Evolutionary conservation across 2,113 vertebrate genomes (phyloP), one percentile per base, ranked within the genome.

Genomic region (Anser cygnoides): DNA sequence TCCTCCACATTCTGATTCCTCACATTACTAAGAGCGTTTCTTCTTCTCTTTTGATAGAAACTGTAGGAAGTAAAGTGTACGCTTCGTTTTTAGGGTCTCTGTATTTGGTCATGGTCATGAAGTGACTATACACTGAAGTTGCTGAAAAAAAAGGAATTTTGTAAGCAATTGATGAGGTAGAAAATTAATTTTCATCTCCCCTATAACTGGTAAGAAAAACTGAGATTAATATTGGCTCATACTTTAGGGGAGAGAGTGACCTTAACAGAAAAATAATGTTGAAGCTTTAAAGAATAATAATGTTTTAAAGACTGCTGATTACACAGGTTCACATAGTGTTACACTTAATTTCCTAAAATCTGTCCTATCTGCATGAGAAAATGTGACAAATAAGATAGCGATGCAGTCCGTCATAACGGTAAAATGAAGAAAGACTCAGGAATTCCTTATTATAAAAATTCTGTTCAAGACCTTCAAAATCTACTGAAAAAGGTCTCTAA

Each of bases 1-100:
- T 41, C 16, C 28, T 57, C 85, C 79, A 68, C 49, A 33, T 67
- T 87, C 86, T 83, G 58, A 77, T 80, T 94, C 57, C 91, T 88
- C 28, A 55, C 9, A 62, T 90, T 74, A 19, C 29, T 44, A 37
- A 52, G n/a, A n/a, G 5, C 52, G 84, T 52, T 89, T 85, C 25
- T 50, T 78, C 23, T 85, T 74, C 54, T 77, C 6, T 66, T 92
- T 75, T 57, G 17, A 15, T 54, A 75, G 49, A 73, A 72, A 70
- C 33, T 75, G 49, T 92, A 74, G 46, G 73, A 79, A 92, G 55
- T 73, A 76, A 83, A 93, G 5, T 76, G 1, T 35, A 14, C 50
- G 26, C 35, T 81, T 52, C 37, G 18, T 75, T 80, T 96, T 90
- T 92, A 80, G 15, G 22, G 17, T 90, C 13, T 59, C 75, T 70